phyloP scores from a whole-genome alignment of 2,888 invertebrate species.

The Matsumyia berberina region DNA sequence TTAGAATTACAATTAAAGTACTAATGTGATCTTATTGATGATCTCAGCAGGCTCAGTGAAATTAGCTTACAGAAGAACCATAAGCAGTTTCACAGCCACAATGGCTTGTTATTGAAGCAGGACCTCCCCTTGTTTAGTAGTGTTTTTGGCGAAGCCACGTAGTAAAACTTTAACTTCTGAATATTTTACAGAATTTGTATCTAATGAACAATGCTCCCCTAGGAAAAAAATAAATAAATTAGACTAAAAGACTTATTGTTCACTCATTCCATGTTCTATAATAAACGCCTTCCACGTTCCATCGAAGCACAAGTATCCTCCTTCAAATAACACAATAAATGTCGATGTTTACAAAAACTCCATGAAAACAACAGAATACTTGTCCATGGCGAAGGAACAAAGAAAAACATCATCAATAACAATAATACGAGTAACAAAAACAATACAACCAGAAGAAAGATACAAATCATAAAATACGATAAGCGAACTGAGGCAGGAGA shows the following conservation, averaged over 20 bases:
- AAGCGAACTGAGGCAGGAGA: conserved; percentile 28
- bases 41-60: too few species aligned
- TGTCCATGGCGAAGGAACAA: conserved; percentile 10
- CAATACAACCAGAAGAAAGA: conserved; percentile 72
- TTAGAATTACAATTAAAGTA: too few species aligned
- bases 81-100: too few species aligned
- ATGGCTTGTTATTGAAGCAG: too few species aligned
- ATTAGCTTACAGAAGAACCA: too few species aligned
- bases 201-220: background rate
- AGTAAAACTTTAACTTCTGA: conserved; percentile 1
- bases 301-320: conserved; percentile 29
- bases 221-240: conserved; percentile 1
- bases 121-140: background rate
- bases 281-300: conserved; percentile 13
- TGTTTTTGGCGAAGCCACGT: background rate
- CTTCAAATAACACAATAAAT: conserved; percentile 64
- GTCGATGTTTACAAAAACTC: conserved; percentile 61
- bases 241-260: background rate
- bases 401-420: conserved; percentile 59
- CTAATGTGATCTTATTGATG: too few species aligned
- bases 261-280: background rate
- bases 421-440: conserved; percentile 67
- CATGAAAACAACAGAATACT: conserved; percentile 43
- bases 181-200: background rate
- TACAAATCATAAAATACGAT: conserved; percentile 55